A percentile compares a stretch with the other conserved stretches of the same genome.
Conservation (phyloP, 2,113 vertebrate genomes). For the Pluvianellus socialis region DNA sequence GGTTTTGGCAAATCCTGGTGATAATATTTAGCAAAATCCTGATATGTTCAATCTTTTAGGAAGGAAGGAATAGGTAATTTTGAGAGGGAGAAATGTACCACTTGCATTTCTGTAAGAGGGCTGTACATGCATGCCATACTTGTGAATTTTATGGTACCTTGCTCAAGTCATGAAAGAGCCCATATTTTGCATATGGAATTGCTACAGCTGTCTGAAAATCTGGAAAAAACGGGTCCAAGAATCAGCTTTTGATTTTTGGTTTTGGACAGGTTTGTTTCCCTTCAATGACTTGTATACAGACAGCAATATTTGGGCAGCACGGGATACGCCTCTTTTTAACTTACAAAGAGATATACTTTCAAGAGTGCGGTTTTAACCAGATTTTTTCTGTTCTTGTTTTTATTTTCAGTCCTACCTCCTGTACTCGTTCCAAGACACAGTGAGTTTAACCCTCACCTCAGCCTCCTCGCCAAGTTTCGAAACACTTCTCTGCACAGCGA, state of each 20-base stretch:
- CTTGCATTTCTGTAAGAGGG: neutral
- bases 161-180: neutral
- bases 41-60: neutral
- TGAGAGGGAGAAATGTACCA: neutral
- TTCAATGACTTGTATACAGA: neutral
- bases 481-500: conserved; percentile 90
- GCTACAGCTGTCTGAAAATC: neutral
- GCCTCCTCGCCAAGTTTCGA: conserved; percentile 92
- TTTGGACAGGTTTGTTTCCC: neutral
- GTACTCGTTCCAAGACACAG: conserved; percentile 97
- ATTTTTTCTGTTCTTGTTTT: neutral
- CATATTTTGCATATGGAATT: neutral
- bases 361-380: neutral
- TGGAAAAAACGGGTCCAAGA: neutral
- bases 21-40: neutral
- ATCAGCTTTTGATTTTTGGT: neutral
- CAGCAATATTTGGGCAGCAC: neutral
- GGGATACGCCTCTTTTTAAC: neutral
- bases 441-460: conserved; percentile 97
- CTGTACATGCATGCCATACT: rapidly evolving
- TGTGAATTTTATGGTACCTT: neutral
- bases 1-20: neutral
- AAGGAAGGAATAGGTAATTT: neutral
- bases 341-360: neutral
- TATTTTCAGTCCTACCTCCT: conserved; percentile 88